A percentile compares a stretch with the other conserved stretches of the same genome.
Evolutionary conservation across 2,888 invertebrate genomes (phyloP).

Genomic region (Pachymerium ferrugineum): DNA sequence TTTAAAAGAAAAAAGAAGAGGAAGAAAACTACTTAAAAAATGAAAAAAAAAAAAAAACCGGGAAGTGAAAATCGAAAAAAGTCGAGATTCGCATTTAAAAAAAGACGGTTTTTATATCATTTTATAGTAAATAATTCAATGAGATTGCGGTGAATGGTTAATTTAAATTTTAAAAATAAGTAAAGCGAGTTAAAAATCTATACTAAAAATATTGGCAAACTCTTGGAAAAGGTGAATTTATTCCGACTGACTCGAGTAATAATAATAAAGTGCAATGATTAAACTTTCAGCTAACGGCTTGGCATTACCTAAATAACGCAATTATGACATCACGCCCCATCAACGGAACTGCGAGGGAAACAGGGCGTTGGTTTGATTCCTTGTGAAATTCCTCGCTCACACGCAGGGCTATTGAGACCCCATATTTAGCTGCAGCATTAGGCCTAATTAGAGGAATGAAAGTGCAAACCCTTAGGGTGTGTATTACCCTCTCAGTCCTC

Average conservation of each 20-base stretch:
- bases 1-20: not conserved
- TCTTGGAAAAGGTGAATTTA: not conserved
- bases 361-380: slow-evolving; percentile 27
- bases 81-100: not conserved
- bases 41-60: too few species aligned
- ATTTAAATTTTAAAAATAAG: too few species aligned
- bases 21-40: not conserved
- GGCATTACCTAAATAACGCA: slow-evolving; percentile 27
- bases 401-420: slow-evolving; percentile 20
- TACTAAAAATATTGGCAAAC: not conserved
- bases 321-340: slow-evolving; percentile 27
- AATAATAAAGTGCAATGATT: slow-evolving; percentile 24
- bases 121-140: too few species aligned
- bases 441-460: slow-evolving; percentile 25
- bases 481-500: slow-evolving; percentile 6
- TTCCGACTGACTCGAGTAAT: slow-evolving; percentile 2
- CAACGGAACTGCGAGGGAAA: slow-evolving; percentile 16
- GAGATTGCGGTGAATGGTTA: too few species aligned
- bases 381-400: slow-evolving; percentile 25
- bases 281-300: slow-evolving; percentile 25
- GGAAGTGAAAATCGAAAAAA: not conserved
- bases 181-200: not conserved
- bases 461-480: slow-evolving; percentile 23
- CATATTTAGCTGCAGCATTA: slow-evolving; percentile 23
- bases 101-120: too few species aligned